A percentile compares a stretch with the other conserved stretches of the same genome.
phyloP scores from a whole-genome alignment of 2,888 invertebrate species.

The Coelopa pilipes region DNA sequence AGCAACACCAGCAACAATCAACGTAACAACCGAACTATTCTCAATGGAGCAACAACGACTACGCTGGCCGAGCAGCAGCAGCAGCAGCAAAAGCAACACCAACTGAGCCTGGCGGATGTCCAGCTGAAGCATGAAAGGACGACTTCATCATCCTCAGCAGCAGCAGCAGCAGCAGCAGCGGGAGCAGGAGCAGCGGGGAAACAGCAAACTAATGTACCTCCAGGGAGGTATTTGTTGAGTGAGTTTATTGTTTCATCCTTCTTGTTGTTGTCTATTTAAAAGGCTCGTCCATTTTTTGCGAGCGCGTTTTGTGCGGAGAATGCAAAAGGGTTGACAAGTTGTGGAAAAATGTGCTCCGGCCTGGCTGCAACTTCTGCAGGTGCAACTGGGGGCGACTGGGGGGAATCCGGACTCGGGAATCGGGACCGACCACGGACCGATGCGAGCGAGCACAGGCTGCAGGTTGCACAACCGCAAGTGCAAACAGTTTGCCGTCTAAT shows the following conservation, averaged over 20 bases:
- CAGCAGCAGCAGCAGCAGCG: constrained; percentile 48
- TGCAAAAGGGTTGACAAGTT: constrained; percentile 29
- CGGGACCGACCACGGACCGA: too few species aligned
- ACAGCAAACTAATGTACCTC: constrained; percentile 64
- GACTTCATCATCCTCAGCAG: constrained; percentile 36
- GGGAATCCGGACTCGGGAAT: too few species aligned
- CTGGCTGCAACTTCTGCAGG: not conserved
- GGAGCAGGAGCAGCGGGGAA: constrained; percentile 18
- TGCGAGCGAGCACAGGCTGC: constrained; percentile 2
- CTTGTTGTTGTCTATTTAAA: constrained; percentile 23
- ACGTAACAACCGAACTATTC: constrained; percentile 48
- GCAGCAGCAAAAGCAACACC: constrained; percentile 43
- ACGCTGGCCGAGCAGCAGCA: constrained; percentile 19
- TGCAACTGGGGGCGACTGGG: not conserved
- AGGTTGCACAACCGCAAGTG: constrained; percentile 9
- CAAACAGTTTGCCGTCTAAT: constrained; percentile 4
- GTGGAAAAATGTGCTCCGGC: not conserved
- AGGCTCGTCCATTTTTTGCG: constrained; percentile 24
- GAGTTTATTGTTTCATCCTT: constrained; percentile 53
- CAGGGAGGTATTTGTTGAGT: constrained; percentile 61
- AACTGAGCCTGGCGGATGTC: constrained; percentile 54
- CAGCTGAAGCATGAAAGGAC: constrained; percentile 56
- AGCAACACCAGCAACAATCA: constrained; percentile 50
- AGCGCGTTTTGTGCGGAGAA: not conserved
- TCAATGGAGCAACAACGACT: constrained; percentile 44